Evolutionary conservation across 2,113 vertebrate genomes (phyloP), one percentile per base, ranked within the genome.

Genomic region (Hippopotamus amphibius): DNA sequence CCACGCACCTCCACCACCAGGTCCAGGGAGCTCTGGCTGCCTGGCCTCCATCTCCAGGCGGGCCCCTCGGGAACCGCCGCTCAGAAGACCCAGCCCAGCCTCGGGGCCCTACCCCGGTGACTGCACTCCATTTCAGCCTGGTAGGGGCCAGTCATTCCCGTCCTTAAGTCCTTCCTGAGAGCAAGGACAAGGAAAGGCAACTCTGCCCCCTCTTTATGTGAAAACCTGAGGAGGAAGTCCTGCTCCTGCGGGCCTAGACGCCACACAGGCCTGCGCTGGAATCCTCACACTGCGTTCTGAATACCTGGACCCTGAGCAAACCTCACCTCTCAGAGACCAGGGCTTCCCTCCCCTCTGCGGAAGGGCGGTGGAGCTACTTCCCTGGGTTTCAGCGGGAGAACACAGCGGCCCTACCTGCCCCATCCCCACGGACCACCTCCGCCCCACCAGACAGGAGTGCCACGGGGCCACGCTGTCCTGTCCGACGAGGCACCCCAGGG

Each of bases 351-450:
- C 16, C 28, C 37, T 86, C 43, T 15, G 5, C 55, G 86, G 59
- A 68, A 50, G 11, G 63, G 46, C 6, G 5, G 16, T 1, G 53
- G 24, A 84, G 48, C 2, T 66, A 22, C 15, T 59, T 59, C 30
- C 5, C 12, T 4, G 28, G 10, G 2, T 16, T 33, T 68, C 17
- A 5, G 48, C 24, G 55, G 24, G 22, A 68, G 57, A 65, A 46
- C 3, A 28, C 41, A 15, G 46, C 5, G 1, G 5, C 11, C 50
- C 30, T 10, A 26, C n/a, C 55, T 2, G 5, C 77, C n/a, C 3
- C 5, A 4, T 0, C 22, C 22, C 28, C 63, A 9, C 12, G 65
- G 76, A 17, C 24, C 28, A 79, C 7, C 65, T 41, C 17, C 1
- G 2, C 41, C 33, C 9, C 72, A 28, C 24, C 46, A 55, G 21